phyloP scores from a whole-genome alignment of 2,888 invertebrate genomes.

The Tillus elongatus region DNA sequence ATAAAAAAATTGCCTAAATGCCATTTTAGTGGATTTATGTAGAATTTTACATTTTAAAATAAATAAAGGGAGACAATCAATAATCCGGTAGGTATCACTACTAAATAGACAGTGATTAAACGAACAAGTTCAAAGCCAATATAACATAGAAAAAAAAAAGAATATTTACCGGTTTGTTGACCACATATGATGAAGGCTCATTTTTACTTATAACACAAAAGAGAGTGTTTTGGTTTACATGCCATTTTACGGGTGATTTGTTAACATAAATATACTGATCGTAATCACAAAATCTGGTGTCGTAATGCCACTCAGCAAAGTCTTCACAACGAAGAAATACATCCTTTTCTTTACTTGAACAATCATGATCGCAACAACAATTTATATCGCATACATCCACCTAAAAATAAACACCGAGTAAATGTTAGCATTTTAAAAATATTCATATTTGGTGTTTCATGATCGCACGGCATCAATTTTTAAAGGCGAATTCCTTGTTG shows the following conservation, averaged over 20 bases:
- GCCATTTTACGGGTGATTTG: conserved; percentile 42
- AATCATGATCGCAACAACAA: conserved; percentile 78
- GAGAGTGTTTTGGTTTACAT: conserved; percentile 42
- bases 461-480: no score
- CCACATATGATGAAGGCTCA: conserved; percentile 40
- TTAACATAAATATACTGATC: conserved; percentile 47
- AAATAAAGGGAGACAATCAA: no score
- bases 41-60: no score
- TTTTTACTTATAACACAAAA: conserved; percentile 54
- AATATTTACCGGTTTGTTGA: conserved; percentile 32
- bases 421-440: conserved; percentile 1
- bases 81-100: no score
- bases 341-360: conserved; percentile 49
- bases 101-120: no score
- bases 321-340: conserved; percentile 54
- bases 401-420: conserved; percentile 38
- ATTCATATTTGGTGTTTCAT: no score
- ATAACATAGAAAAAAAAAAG: no score
- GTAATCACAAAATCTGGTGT: conserved; percentile 45
- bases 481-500: no score
- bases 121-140: no score
- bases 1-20: no score
- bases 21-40: no score
- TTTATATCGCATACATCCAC: conserved; percentile 64
- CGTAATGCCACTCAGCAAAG: conserved; percentile 35